phyloP scores from a whole-genome alignment of 2,888 invertebrate species.

The Hydroisotoma schaefferi region DNA sequence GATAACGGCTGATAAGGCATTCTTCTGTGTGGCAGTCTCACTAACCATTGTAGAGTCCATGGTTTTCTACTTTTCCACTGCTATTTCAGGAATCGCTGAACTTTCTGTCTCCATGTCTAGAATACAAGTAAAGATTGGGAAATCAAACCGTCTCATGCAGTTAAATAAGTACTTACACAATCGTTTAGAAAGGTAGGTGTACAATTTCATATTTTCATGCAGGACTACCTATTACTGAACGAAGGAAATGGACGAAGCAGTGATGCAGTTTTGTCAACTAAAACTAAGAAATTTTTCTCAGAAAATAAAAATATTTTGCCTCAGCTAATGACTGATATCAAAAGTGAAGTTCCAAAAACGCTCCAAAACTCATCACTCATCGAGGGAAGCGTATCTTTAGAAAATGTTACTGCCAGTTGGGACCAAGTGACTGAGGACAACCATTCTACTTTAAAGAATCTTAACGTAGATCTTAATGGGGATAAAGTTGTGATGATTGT shows the following conservation, averaged over 20 bases:
- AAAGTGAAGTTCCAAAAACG: no score
- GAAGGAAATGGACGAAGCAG: no score
- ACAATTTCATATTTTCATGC: no score
- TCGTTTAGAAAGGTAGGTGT: no score
- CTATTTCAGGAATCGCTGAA: constrained; percentile 61
- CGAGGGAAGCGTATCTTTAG: background rate
- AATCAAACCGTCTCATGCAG: no score
- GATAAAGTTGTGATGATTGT: constrained; percentile 57
- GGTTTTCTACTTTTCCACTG: constrained; percentile 34
- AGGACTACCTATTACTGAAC: no score
- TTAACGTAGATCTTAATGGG: constrained; percentile 64
- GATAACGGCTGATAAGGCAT: constrained; percentile 23
- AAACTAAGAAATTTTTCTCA: no score
- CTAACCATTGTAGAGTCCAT: constrained; percentile 32
- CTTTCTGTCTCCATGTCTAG: constrained; percentile 11
- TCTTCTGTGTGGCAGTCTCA: constrained; percentile 17
- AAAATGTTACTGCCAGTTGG: constrained; percentile 27
- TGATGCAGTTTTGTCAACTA: no score
- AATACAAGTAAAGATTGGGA: constrained; percentile 8
- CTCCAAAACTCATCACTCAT: no score
- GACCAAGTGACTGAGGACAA: constrained; percentile 1
- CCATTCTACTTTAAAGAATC: constrained; percentile 59
- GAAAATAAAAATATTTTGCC: no score
- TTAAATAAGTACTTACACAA: no score
- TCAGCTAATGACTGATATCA: no score